Evolutionary conservation across 2,797 vertebrate genomes (phyloP), one percentile per base, ranked within the genome.

Genomic region (Aulostomus chinensis): DNA sequence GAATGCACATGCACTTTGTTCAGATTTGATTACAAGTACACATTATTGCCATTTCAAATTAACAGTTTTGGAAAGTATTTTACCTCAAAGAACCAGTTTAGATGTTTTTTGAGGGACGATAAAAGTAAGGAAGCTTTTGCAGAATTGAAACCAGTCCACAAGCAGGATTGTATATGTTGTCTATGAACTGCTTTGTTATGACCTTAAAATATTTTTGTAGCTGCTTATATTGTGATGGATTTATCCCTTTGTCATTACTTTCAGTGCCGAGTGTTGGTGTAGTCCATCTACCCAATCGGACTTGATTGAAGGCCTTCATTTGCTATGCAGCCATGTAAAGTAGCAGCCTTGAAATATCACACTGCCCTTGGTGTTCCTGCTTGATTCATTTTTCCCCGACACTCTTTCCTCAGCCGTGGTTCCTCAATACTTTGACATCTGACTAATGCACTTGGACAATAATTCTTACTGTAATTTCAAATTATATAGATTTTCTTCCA

Each of bases 261-360:
- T 84, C 68, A 42, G 67, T 53, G 78, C 66, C 61, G 61, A 31
- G 58, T 75, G 76, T 76, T 76, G 64, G 30, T 76, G 61, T 26
- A 56, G 73, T 80, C 72, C 76, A 75, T 79, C 74, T 69, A 73
- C 74, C 70, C 88, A 80, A 73, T 87, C 83, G 50, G 24, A 66
- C 61, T 85, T 91, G 90, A 91, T 91, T 90, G 86, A 91, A 88
- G 88, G 80, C 78, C 83, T 79, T 86, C 87, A 91, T 91, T 91
- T 91, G 66, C 68, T 83, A 90, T 89, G 89, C 86, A 53, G 76
- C 68, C 86, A 91, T 91, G 89, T 86, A 89, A 91, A 92, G 83
- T 55, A 86, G 89, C 56, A 65, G 76, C 85, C 68, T 81, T 83
- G 81, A 81, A 84, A 88, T 83, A 86, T 78, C 83, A 68, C 77